These are phyloP conservation scores for Argyrosomus regius DNA, from an alignment of 2,797 vertebrate genomes.

Conservation along the genomic window DNA sequence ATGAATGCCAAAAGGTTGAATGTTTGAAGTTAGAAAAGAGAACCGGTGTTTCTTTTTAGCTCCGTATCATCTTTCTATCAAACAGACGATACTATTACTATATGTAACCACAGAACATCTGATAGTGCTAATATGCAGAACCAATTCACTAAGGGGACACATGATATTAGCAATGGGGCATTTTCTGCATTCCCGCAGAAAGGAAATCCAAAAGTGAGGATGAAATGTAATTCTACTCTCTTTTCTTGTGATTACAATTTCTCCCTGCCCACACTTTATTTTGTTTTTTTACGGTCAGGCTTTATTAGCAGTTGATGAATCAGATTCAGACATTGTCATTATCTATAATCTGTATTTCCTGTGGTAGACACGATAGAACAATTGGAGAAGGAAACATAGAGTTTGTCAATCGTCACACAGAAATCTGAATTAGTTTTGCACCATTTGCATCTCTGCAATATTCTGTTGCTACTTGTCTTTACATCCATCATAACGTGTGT, in stretches of 20 bases:
- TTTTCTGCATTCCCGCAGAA: conserved; percentile 6
- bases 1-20: background rate
- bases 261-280: background rate
- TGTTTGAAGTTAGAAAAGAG: background rate
- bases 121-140: conserved; percentile 26
- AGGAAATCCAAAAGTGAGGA: conserved; percentile 26
- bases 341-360: background rate
- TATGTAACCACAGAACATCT: background rate
- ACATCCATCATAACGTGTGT: background rate
- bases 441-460: background rate
- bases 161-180: conserved; percentile 18
- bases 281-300: background rate
- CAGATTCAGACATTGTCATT: background rate
- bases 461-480: background rate
- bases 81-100: background rate
- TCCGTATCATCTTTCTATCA: background rate
- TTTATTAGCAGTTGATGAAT: background rate
- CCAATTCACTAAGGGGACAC: conserved; percentile 18
- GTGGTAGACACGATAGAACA: background rate
- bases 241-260: background rate
- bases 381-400: background rate
- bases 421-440: background rate
- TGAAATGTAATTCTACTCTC: conserved; percentile 13
- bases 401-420: background rate
- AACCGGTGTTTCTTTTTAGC: background rate